Percentiles rank a stretch among this genome's conserved stretches.
These are phyloP conservation scores for Gasterosteus aculeatus DNA, from an alignment of 2,113 vertebrate species.

Conservation along the genomic window DNA sequence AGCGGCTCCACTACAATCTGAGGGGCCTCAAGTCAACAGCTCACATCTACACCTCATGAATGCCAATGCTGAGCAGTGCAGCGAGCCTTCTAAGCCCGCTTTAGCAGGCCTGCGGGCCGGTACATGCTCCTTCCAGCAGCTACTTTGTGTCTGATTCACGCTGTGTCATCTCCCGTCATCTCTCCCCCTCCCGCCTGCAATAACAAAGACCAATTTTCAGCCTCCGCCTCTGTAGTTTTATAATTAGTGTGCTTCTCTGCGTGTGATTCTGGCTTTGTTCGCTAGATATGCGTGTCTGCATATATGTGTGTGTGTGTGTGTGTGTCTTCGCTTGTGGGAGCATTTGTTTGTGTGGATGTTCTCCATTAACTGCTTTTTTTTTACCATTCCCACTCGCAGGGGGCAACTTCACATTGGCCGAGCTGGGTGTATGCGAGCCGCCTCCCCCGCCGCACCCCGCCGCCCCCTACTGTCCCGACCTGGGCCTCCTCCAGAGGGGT, in stretches of 20 bases:
- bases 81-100: constrained; percentile 51
- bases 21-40: constrained; percentile 65
- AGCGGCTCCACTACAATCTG: constrained; percentile 60
- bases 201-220: constrained; percentile 74
- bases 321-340: constrained; percentile 4
- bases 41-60: constrained; percentile 69
- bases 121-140: constrained; percentile 67
- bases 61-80: constrained; percentile 67
- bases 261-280: constrained; percentile 72
- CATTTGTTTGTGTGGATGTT: constrained; percentile 34
- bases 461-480: constrained; percentile 88
- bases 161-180: constrained; percentile 63
- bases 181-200: constrained; percentile 57
- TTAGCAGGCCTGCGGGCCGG: constrained; percentile 66
- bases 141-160: constrained; percentile 68
- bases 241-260: constrained; percentile 71
- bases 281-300: constrained; percentile 39
- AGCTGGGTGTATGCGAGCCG: constrained; percentile 92
- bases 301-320: constrained; percentile 19
- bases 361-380: constrained; percentile 27
- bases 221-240: constrained; percentile 72
- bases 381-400: constrained; percentile 69
- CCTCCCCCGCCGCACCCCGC: constrained; percentile 87
- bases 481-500: constrained; percentile 91
- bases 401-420: constrained; percentile 92